These are phyloP conservation scores for Adrianichthys oophorus DNA, from an alignment of 2,797 vertebrate species.

Conservation along the genomic window DNA sequence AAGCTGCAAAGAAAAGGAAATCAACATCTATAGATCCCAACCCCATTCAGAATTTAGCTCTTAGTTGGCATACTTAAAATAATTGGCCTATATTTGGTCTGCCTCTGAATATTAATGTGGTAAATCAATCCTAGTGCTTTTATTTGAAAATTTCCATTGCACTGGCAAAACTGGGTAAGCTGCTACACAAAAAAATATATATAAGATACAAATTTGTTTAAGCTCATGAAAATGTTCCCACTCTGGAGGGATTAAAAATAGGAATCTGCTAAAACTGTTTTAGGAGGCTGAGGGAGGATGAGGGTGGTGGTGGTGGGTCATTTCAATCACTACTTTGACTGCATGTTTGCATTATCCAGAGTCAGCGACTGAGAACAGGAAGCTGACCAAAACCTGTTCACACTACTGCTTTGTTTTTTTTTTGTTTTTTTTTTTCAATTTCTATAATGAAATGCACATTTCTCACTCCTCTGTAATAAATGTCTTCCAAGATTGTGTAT, in stretches of 20 bases:
- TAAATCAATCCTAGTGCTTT: constrained; percentile 57
- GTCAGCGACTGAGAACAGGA: constrained; percentile 41
- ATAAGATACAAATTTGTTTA: constrained; percentile 70
- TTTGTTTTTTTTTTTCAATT: constrained; percentile 29
- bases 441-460: constrained; percentile 74
- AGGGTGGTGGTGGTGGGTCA: constrained; percentile 32
- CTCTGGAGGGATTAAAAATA: constrained; percentile 72
- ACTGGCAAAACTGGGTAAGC: constrained; percentile 40
- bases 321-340: constrained; percentile 68
- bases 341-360: constrained; percentile 65
- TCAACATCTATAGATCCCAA: constrained; percentile 53
- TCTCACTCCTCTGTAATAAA: constrained; percentile 71
- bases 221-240: constrained; percentile 68
- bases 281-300: constrained; percentile 6
- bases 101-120: constrained; percentile 60
- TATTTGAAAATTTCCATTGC: constrained; percentile 40
- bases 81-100: constrained; percentile 73
- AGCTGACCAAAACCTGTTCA: constrained; percentile 58
- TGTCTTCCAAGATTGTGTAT: constrained; percentile 70
- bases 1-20: constrained; percentile 37
- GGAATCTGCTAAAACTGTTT: constrained; percentile 65
- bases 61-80: constrained; percentile 69
- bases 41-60: constrained; percentile 55
- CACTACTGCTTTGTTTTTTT: constrained; percentile 51
- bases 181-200: constrained; percentile 54